Conservation (phyloP, 2,797 vertebrate species). For the Aeoliscus strigatus region DNA sequence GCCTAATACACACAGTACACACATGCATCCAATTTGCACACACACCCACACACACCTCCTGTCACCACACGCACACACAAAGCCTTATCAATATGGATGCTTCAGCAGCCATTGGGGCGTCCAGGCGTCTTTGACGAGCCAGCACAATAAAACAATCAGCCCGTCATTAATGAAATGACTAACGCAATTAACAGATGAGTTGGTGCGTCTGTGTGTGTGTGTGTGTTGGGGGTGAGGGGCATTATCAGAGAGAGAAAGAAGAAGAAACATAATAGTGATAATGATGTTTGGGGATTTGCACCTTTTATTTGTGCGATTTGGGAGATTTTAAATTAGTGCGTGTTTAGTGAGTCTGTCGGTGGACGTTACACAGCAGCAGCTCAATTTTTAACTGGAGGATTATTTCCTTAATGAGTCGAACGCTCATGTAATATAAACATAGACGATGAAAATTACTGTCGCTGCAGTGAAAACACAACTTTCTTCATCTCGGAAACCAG, state of each 20-base stretch:
- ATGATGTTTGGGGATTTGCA: constrained; percentile 17
- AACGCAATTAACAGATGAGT: constrained; percentile 64
- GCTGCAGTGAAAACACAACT: too few relatives aligned
- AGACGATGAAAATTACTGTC: too few relatives aligned
- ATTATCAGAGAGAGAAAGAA: background rate
- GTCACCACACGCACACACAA: constrained; percentile 39
- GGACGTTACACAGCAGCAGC: constrained; percentile 4
- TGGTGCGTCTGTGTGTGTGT: background rate
- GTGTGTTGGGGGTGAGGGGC: background rate
- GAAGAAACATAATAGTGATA: constrained; percentile 2
- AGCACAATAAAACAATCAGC: constrained; percentile 74
- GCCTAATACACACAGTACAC: constrained; percentile 3
- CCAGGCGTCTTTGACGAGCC: constrained; percentile 65
- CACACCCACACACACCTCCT: constrained; percentile 32
- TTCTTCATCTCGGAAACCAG: too few relatives aligned
- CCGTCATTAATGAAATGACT: constrained; percentile 71
- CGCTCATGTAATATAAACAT: too few relatives aligned
- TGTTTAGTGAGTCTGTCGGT: constrained; percentile 6
- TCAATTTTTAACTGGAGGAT: too few relatives aligned
- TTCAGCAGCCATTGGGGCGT: constrained; percentile 64
- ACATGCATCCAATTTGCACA: background rate
- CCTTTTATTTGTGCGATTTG: constrained; percentile 3
- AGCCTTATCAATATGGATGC: constrained; percentile 70
- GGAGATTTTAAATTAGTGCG: background rate
- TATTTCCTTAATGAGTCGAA: too few relatives aligned